These are phyloP conservation scores for Trichogramma evanescens DNA, from an alignment of 2,888 invertebrate species.

Conservation along the genomic window DNA sequence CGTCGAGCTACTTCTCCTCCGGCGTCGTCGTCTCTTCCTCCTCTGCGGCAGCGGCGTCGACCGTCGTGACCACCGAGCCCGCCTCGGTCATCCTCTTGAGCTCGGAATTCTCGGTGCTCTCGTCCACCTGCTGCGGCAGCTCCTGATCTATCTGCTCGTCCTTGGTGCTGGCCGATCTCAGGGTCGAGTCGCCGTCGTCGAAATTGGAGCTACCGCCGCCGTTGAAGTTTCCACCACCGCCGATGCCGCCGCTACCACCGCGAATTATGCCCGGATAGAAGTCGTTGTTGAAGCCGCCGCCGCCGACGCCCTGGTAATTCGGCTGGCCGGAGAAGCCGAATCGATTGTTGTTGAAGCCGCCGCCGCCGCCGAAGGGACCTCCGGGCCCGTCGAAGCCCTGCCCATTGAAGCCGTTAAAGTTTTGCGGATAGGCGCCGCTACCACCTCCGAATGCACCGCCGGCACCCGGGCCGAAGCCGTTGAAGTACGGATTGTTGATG, in stretches of 20 bases:
- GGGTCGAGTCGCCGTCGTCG: conserved; percentile 6
- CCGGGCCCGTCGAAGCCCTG: background rate
- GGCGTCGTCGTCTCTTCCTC: background rate
- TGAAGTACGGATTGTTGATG: conserved; percentile 7
- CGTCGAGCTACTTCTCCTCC: background rate
- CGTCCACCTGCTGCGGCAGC: too few species aligned
- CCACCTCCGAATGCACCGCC: background rate
- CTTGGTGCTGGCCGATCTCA: conserved; percentile 6
- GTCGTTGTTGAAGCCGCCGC: background rate
- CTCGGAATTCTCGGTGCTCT: too few species aligned
- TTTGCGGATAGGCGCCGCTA: background rate
- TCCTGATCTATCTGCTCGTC: background rate
- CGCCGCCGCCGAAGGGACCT: background rate
- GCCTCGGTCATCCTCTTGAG: too few species aligned
- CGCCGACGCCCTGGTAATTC: conserved; percentile 1
- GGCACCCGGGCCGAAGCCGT: conserved; percentile 2
- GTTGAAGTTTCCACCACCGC: background rate
- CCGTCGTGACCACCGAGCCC: too few species aligned
- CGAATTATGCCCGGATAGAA: background rate
- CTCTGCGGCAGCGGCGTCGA: background rate
- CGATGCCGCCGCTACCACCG: background rate
- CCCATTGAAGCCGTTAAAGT: too few species aligned
- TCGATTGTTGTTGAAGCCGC: conserved; percentile 5
- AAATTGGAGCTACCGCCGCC: background rate
- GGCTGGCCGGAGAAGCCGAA: background rate